A percentile compares a stretch with the other conserved stretches of the same genome.
These are phyloP conservation scores for Myotis pilosus DNA, from an alignment of 2,797 vertebrate species.

Conservation along the genomic window DNA sequence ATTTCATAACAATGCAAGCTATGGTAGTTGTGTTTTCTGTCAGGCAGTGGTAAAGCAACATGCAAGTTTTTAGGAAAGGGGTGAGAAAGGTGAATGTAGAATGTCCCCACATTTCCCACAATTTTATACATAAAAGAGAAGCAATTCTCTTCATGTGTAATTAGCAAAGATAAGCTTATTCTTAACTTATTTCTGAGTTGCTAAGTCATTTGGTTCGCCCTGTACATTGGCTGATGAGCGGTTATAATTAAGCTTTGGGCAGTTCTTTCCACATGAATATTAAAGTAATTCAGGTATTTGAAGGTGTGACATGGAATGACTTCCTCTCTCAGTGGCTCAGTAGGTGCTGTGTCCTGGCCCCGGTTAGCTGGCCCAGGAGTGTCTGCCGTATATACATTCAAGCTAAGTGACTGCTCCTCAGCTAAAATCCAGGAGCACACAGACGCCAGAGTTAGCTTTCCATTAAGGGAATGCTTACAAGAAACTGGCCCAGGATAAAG, in stretches of 20 bases:
- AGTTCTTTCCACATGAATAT: neutral
- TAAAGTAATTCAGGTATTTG: neutral
- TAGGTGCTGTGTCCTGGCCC: neutral
- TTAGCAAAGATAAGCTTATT: neutral
- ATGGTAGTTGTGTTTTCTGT: neutral
- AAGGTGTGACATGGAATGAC: neutral
- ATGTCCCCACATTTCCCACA: neutral
- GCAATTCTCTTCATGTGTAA: neutral
- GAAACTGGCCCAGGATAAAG: slow-evolving; percentile 8
- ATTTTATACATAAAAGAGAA: neutral
- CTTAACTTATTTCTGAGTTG: neutral
- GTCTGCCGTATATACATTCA: neutral
- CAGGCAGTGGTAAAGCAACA: neutral
- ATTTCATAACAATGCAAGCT: neutral
- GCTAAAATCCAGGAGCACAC: neutral
- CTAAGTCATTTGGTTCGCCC: neutral
- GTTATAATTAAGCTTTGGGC: neutral
- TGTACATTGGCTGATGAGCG: neutral
- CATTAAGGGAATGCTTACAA: neutral
- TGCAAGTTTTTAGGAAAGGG: neutral
- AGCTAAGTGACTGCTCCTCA: neutral
- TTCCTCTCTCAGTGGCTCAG: neutral
- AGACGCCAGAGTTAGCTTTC: neutral
- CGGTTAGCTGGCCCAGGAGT: neutral
- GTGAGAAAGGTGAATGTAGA: neutral